These are phyloP conservation scores for Lobophora halterata DNA, from an alignment of 2,888 invertebrate species.

Conservation along the genomic window DNA sequence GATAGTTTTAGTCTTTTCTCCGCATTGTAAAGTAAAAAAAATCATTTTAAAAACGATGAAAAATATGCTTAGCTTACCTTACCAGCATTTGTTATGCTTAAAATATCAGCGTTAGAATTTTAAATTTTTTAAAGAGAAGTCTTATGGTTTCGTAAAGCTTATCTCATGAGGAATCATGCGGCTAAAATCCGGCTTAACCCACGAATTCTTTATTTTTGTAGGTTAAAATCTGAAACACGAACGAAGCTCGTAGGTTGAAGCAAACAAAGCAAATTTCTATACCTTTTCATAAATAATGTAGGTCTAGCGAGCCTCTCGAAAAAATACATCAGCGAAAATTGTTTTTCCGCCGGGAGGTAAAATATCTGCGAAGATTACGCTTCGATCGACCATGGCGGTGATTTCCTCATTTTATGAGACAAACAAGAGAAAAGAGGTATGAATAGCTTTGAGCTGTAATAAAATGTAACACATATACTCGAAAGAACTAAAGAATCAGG, in stretches of 20 bases:
- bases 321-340: conserved; percentile 62
- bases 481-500: no score
- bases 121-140: conserved; percentile 24
- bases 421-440: conserved; percentile 19
- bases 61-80: conserved; percentile 21
- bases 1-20: no score
- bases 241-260: background rate
- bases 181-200: conserved; percentile 12
- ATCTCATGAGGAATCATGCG: conserved; percentile 38
- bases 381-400: conserved; percentile 38
- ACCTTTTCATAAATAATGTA: conserved; percentile 12
- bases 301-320: conserved; percentile 38
- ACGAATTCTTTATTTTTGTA: conserved; percentile 9
- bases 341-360: conserved; percentile 56
- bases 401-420: conserved; percentile 25
- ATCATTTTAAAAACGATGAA: conserved; percentile 5
- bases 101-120: conserved; percentile 19
- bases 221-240: conserved; percentile 9
- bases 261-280: conserved; percentile 10
- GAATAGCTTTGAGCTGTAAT: conserved; percentile 6
- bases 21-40: conserved; percentile 5
- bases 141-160: conserved; percentile 31
- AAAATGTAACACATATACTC: no score
- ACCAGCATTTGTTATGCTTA: conserved; percentile 19
- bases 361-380: conserved; percentile 63